Evolutionary conservation across 23 tunicate species (phyloP), one percentile per base, ranked within the genome.

Genomic region (Styela clava): DNA sequence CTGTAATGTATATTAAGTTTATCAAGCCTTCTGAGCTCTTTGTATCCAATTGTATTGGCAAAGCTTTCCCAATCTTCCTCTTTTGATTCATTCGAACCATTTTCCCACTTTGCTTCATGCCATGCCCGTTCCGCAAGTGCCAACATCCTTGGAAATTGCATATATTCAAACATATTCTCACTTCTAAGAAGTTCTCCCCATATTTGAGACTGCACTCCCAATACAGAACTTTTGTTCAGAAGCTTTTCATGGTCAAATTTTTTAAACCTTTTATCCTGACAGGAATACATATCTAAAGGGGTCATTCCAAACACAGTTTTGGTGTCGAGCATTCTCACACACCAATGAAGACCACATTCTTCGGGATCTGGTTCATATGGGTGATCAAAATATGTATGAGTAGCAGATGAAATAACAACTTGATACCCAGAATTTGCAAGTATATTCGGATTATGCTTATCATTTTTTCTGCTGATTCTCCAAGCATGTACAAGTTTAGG

Each of bases 341-440:
- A 91, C 98, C 98, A 93, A 28, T 70, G 62, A 16, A 87, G 78
- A 18, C 98, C 98, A 30, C 68, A 3, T 62, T 93, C 98, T 5
- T 93, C 98, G 1, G 93, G 98, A 81, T 93, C 98, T 29, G 98
- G 93, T 62, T 93, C 98, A 1, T 93, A 91, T 31, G 98, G 98
- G 70, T 87, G 92, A 62, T 93, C 98, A 51, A 93, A 88, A 77
- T 93, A 93, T 19, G 86, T 61, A 35, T 93, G 98, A 69, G 93
- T 93, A 28, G 93, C 89, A 16, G 82, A 83, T 1, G 98, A 65
- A 71, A 93, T 23, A 3, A 93, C 83, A n/a, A 93, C 98, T 85
- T 91, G 79, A 69, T 91, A 91, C 16, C 97, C 97, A 30, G 90
- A 85, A 72, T 91, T 91, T 70, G 97, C 97, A 27, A 91, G 87